Percentiles rank a stretch among this genome's conserved stretches.
phyloP scores from a whole-genome alignment of 2,888 invertebrate species.

The Coelinius sp. region DNA sequence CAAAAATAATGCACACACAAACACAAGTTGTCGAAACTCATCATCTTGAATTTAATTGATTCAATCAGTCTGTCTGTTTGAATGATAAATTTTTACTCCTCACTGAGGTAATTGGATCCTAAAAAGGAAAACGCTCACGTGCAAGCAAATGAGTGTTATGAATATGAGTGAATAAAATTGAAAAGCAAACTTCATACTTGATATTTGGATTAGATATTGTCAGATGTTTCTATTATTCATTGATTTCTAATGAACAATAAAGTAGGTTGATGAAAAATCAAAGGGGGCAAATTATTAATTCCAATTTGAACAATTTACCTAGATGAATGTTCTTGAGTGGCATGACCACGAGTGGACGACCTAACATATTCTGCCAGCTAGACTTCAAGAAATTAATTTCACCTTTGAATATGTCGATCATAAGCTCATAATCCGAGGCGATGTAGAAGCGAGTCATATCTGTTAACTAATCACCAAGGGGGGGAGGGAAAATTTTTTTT shows the following conservation, averaged over 20 bases:
- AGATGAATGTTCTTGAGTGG: constrained; percentile 89
- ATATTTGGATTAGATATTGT: background rate
- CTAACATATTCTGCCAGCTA: constrained; percentile 98
- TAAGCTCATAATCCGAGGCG: constrained; percentile 96
- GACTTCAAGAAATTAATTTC: constrained; percentile 98
- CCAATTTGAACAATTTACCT: constrained; percentile 75
- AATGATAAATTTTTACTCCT: background rate
- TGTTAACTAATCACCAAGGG: constrained; percentile 83
- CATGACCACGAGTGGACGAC: constrained; percentile 95
- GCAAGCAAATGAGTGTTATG: constrained; percentile 52
- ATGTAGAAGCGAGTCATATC: constrained; percentile 98
- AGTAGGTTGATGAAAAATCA: constrained; percentile 23
- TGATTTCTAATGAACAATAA: too few relatives aligned
- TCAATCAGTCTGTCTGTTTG: background rate
- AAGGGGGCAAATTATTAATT: constrained; percentile 12
- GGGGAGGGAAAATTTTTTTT: constrained; percentile 45
- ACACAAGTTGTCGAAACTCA: constrained; percentile 25
- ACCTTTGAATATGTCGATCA: constrained; percentile 97
- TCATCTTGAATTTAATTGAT: constrained; percentile 18
- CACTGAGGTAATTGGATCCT: constrained; percentile 29
- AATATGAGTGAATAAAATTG: background rate
- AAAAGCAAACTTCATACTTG: constrained; percentile 2
- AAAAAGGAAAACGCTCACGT: constrained; percentile 56
- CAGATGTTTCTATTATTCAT: constrained; percentile 27
- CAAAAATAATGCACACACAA: constrained; percentile 53